Conservation (phyloP, 2,888 invertebrate species). For the Noctuana brunneofusca region DNA sequence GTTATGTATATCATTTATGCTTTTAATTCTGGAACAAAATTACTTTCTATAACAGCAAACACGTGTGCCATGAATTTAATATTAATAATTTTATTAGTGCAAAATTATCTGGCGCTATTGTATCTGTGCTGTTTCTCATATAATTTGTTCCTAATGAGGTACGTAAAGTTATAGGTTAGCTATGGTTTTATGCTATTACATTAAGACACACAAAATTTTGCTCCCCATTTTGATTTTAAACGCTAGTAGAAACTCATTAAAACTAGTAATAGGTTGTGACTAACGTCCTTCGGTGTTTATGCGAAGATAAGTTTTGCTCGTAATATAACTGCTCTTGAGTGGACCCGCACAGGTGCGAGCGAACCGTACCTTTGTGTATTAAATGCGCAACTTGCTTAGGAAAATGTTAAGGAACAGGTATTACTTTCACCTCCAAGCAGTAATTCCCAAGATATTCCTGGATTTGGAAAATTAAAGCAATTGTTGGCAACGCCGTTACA, state of each 20-base stretch:
- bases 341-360: conserved; percentile 30
- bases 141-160: conserved; percentile 47
- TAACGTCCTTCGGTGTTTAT: conserved; percentile 31
- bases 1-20: no score
- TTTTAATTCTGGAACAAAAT: neutral
- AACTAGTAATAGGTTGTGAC: conserved; percentile 26
- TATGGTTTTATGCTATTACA: conserved; percentile 27
- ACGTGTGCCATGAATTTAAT: neutral
- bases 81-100: conserved; percentile 67
- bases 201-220: conserved; percentile 44
- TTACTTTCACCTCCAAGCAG: conserved; percentile 28
- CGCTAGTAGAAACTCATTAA: conserved; percentile 26
- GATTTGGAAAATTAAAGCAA: conserved; percentile 27
- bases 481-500: conserved; percentile 26
- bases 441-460: conserved; percentile 30
- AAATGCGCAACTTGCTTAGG: conserved; percentile 29
- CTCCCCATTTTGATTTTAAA: conserved; percentile 36
- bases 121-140: conserved; percentile 64
- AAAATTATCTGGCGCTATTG: conserved; percentile 67
- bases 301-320: conserved; percentile 29
- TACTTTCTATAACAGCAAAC: neutral
- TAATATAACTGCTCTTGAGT: conserved; percentile 32
- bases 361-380: conserved; percentile 28
- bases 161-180: conserved; percentile 37
- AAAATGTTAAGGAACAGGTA: conserved; percentile 23